phyloP scores from a whole-genome alignment of 23 tunicate genomes.

The Trididemnum miniatum region DNA sequence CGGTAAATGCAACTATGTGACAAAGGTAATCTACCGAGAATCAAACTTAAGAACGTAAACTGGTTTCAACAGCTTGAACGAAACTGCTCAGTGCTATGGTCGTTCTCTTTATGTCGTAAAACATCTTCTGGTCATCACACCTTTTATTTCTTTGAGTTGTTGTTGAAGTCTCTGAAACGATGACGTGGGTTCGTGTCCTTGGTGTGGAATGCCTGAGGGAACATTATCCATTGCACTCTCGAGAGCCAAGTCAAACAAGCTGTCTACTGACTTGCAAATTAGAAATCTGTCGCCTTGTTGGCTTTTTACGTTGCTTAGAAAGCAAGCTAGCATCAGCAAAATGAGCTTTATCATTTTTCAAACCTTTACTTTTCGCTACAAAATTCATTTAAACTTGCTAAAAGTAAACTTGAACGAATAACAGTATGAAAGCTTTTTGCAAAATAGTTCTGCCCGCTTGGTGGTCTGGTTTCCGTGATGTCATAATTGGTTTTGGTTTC shows the following conservation, averaged over 20 bases:
- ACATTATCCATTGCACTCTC: neutral
- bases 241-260: neutral
- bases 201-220: neutral
- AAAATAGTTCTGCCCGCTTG: neutral
- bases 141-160: neutral
- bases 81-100: no score
- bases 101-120: no score
- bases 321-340: neutral
- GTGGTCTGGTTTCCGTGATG: conserved; percentile 19
- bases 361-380: neutral
- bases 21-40: no score
- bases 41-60: no score
- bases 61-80: no score
- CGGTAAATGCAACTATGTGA: no score
- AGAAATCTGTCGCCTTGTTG: neutral
- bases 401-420: neutral
- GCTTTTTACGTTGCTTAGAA: neutral
- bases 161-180: neutral
- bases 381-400: neutral
- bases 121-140: no score
- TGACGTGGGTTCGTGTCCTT: neutral
- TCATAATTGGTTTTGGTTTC: conserved; percentile 3
- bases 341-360: neutral
- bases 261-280: conserved; percentile 4
- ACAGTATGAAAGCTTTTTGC: neutral